Evolutionary conservation across 2,797 vertebrate species (phyloP), one percentile per base, ranked within the genome.

Genomic region (Harpagifer antarcticus): DNA sequence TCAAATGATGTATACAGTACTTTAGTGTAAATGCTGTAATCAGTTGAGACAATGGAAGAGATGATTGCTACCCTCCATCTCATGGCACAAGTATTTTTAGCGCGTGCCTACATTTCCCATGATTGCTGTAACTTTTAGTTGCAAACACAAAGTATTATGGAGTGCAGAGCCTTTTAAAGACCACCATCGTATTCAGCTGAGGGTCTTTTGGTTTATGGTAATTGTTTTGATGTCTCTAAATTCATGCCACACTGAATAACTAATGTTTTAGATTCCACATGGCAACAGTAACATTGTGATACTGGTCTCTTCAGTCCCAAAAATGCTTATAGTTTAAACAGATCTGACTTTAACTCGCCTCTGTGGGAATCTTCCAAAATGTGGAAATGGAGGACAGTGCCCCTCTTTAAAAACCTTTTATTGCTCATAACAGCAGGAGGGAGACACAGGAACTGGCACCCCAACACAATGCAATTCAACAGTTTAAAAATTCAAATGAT

Each of bases 401-500:
- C 19, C 43, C 17, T 17, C 16, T 17, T 59, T 55, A 59, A 59
- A 33, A 55, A 57, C 57, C 53, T 50, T 57, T 72, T 69, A 79
- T 64, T 59, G 52, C 55, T 71, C 31, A 2, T 7, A 45, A 57
- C 71, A 57, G 63, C 68, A 60, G 68, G 65, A 58, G 15, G 49
- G 42, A 64, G 69, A 68, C 72, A 72, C 62, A 47, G 37, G 68
- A 63, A 68, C 10, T 59, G 4, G 57, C 72, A 23, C 50, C 78
- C 71, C 59, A 54, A 73, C 74, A 60, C 74, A 20, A 44, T n/a
- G 61, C 59, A 54, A 72, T 90, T 48, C 74, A 85, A 76, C 71
- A 68, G 81, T 84, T 86, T 68, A 71, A 81, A 77, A 79, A 82
- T 84, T 74, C n/a, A 83, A 85, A 90, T 82, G 62, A 37, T 15